Evolutionary conservation across 2,888 invertebrate species (phyloP).

Genomic region (Synanthedon formicaeformis): DNA sequence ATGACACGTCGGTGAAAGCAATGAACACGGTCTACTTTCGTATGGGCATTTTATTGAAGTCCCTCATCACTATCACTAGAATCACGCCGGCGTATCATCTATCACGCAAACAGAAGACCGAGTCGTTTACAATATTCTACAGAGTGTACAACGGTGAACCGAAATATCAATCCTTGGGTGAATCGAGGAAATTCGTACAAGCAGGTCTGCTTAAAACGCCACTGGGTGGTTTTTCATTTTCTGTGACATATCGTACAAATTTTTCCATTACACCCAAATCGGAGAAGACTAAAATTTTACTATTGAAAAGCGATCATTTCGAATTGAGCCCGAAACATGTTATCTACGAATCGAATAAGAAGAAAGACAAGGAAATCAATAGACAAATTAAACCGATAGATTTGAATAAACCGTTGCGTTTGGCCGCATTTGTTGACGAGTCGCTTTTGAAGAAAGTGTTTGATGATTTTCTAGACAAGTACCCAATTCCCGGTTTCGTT

Average conservation of each 20-base stretch:
- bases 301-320: constrained; percentile 95
- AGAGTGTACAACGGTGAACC: constrained; percentile 87
- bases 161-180: constrained; percentile 79
- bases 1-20: constrained; percentile 75
- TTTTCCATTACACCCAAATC: constrained; percentile 90
- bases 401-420: constrained; percentile 78
- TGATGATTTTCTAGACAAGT: constrained; percentile 44
- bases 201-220: constrained; percentile 92
- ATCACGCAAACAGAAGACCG: constrained; percentile 87
- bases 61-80: constrained; percentile 89
- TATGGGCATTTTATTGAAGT: constrained; percentile 92
- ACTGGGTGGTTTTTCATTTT: constrained; percentile 84
- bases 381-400: constrained; percentile 60
- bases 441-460: constrained; percentile 35
- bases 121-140: constrained; percentile 93
- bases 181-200: constrained; percentile 82
- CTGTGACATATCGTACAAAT: constrained; percentile 90
- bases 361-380: constrained; percentile 60
- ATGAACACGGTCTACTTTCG: constrained; percentile 90
- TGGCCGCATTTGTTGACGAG: constrained; percentile 81
- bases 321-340: constrained; percentile 79
- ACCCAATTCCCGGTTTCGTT: constrained; percentile 31
- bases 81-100: constrained; percentile 94
- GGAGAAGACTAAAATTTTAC: constrained; percentile 76
- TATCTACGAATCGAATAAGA: constrained; percentile 71